These are phyloP conservation scores for Clarias fuscus DNA, from an alignment of 2,797 vertebrate genomes.

Conservation along the genomic window DNA sequence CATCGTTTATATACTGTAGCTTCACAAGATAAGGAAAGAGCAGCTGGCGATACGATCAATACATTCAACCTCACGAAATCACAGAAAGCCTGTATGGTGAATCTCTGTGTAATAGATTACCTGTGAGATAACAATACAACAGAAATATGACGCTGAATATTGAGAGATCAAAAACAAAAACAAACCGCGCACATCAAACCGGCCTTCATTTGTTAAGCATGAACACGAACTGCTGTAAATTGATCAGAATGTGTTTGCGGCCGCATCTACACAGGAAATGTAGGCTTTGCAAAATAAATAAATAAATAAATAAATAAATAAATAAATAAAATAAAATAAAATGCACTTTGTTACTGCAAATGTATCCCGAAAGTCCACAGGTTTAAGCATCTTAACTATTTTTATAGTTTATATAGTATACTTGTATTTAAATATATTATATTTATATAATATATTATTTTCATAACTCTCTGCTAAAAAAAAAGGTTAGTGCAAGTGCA, in stretches of 20 bases:
- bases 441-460: too few species aligned
- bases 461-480: too few species aligned
- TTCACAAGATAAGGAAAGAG: not conserved
- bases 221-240: not conserved
- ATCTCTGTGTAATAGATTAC: not conserved
- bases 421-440: too few species aligned
- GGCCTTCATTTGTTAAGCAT: not conserved
- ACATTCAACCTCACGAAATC: not conserved
- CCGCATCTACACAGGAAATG: not conserved
- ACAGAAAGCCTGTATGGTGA: not conserved
- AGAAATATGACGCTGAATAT: too few species aligned
- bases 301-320: too few species aligned
- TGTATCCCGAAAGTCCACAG: too few species aligned
- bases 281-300: not conserved
- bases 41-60: not conserved
- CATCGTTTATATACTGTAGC: not conserved
- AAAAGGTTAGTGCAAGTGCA: too few species aligned
- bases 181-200: not conserved
- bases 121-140: not conserved
- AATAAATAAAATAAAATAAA: too few species aligned
- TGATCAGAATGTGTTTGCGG: not conserved
- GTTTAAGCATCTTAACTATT: too few species aligned
- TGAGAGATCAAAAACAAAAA: not conserved
- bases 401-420: too few species aligned
- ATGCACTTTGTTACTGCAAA: too few species aligned